Evolutionary conservation across 92 coral and sea anemone species (phyloP).

Genomic region (Parazoanthus darwini): DNA sequence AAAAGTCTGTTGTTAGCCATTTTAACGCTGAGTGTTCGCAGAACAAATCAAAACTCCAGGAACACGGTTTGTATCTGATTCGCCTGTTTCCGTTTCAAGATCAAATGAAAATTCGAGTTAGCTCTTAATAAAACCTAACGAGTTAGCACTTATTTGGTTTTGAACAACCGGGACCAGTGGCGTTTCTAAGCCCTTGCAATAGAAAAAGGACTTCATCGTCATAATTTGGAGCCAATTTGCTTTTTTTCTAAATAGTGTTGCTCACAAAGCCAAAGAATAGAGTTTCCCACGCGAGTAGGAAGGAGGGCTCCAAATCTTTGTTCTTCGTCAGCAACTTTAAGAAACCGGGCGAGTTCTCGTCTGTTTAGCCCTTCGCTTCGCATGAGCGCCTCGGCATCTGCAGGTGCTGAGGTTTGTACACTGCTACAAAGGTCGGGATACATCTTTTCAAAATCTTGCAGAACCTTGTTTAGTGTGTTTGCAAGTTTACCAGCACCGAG

Average conservation of each 20-base stretch:
- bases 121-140: too few relatives aligned
- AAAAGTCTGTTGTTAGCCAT: too few relatives aligned
- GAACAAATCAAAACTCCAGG: too few relatives aligned
- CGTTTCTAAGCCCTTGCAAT: too few relatives aligned
- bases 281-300: constrained; percentile 4
- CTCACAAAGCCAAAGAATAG: constrained; percentile 17
- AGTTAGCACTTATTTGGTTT: too few relatives aligned
- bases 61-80: too few relatives aligned
- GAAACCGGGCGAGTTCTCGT: constrained; percentile 13
- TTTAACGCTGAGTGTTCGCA: too few relatives aligned
- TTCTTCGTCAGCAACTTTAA: constrained; percentile 5
- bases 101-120: too few relatives aligned
- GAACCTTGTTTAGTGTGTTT: neutral
- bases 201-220: neutral
- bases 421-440: constrained; percentile 19
- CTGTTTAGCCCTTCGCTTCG: constrained; percentile 14
- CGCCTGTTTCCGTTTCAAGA: too few relatives aligned
- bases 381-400: constrained; percentile 1
- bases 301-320: constrained; percentile 17
- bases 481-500: constrained; percentile 8
- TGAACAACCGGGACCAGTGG: too few relatives aligned
- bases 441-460: constrained; percentile 17
- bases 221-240: neutral
- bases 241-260: neutral
- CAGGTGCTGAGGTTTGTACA: neutral